phyloP scores from a whole-genome alignment of 2,888 invertebrate species.

The Abrostola tripartita region DNA sequence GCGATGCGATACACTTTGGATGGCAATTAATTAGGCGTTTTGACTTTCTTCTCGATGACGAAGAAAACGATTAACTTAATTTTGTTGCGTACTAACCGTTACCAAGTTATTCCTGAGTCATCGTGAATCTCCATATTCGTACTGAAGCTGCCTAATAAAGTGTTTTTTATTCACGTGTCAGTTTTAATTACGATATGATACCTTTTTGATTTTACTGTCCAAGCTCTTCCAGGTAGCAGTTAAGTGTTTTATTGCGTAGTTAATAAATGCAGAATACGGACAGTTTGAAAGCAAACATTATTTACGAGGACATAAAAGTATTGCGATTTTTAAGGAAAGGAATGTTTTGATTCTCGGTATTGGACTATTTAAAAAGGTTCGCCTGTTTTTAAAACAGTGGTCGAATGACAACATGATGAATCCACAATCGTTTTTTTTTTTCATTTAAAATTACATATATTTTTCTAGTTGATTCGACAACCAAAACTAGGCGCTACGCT shows the following conservation, averaged over 20 bases:
- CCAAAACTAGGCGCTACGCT: slow-evolving; percentile 57
- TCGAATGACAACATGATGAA: too few relatives aligned
- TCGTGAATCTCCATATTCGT: slow-evolving; percentile 62
- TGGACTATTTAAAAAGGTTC: too few relatives aligned
- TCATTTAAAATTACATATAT: neutral
- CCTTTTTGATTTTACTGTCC: slow-evolving; percentile 63
- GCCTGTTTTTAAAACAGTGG: too few relatives aligned
- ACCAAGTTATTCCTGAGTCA: slow-evolving; percentile 68
- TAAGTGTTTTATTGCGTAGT: slow-evolving; percentile 52
- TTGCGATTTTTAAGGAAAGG: neutral
- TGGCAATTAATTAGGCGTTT: slow-evolving; percentile 66
- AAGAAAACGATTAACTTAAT: slow-evolving; percentile 67
- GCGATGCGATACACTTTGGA: slow-evolving; percentile 63
- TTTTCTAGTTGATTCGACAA: slow-evolving; percentile 6
- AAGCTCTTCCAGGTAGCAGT: slow-evolving; percentile 54
- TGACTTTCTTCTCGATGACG: slow-evolving; percentile 64
- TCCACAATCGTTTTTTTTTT: neutral
- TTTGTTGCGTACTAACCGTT: slow-evolving; percentile 59
- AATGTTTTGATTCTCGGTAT: too few relatives aligned
- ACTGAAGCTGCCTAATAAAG: slow-evolving; percentile 71
- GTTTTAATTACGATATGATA: slow-evolving; percentile 73
- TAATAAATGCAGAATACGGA: slow-evolving; percentile 39
- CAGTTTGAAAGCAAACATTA: slow-evolving; percentile 41
- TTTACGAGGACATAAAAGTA: slow-evolving; percentile 29
- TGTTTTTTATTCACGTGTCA: slow-evolving; percentile 74